Evolutionary conservation across 2,797 vertebrate genomes (phyloP).

Genomic region (Pseudomugil gertrudae): DNA sequence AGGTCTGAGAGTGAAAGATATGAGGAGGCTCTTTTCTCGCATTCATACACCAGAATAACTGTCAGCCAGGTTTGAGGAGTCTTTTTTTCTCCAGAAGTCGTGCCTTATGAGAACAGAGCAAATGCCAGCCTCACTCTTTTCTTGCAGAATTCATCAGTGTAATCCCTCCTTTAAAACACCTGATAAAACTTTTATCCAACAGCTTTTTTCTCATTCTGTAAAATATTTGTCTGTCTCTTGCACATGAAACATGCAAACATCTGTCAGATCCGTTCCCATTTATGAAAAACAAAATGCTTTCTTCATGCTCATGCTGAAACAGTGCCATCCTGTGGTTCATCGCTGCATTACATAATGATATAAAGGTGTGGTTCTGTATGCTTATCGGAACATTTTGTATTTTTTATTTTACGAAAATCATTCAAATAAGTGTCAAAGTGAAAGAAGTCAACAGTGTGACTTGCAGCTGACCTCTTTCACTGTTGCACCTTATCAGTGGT

Average conservation of each 20-base stretch:
- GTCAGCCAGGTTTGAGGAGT: slow-evolving; percentile 51
- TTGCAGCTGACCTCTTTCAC: slow-evolving; percentile 15
- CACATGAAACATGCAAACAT: slow-evolving; percentile 24
- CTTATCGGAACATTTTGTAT: slow-evolving; percentile 48
- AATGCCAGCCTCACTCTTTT: slow-evolving; percentile 52
- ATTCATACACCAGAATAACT: slow-evolving; percentile 58
- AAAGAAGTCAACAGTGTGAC: slow-evolving; percentile 33
- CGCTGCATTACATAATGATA: slow-evolving; percentile 46
- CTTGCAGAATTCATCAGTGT: slow-evolving; percentile 36
- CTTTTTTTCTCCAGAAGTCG: too few species aligned
- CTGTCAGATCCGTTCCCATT: slow-evolving; percentile 9
- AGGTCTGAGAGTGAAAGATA: slow-evolving; percentile 44
- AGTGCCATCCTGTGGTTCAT: slow-evolving; percentile 63
- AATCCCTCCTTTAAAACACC: slow-evolving; percentile 38
- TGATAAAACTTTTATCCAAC: slow-evolving; percentile 30
- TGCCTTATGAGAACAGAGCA: slow-evolving; percentile 54
- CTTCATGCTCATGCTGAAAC: slow-evolving; percentile 37
- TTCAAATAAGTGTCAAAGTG: slow-evolving; percentile 65
- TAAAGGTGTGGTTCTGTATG: slow-evolving; percentile 31
- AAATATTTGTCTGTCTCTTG: not conserved
- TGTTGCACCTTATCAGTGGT: slow-evolving; percentile 42
- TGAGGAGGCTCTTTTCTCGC: slow-evolving; percentile 36
- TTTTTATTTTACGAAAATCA: slow-evolving; percentile 58
- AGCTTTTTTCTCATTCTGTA: slow-evolving; percentile 3
- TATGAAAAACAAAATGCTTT: slow-evolving; percentile 15